phyloP scores from a whole-genome alignment of 2,113 vertebrate genomes.

The Cathartes aura region DNA sequence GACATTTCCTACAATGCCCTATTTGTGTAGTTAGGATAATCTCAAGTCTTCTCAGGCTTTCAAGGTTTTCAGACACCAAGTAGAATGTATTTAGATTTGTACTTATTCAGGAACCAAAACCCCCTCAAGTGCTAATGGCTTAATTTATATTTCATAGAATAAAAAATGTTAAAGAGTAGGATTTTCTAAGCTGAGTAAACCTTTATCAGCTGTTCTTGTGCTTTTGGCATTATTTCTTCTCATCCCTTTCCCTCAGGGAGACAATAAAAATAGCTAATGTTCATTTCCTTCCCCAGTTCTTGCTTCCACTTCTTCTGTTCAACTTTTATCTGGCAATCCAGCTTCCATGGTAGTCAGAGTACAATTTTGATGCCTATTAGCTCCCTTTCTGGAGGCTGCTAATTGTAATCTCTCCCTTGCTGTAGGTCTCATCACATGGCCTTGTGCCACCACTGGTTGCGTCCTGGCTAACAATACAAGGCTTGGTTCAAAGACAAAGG shows the following conservation, averaged over 20 bases:
- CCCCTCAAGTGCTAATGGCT: background rate
- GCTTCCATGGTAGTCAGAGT: background rate
- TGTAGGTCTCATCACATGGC: background rate
- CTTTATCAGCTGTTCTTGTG: slow-evolving; percentile 20
- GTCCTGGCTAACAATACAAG: background rate
- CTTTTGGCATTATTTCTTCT: slow-evolving; percentile 34
- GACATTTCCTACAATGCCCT: background rate
- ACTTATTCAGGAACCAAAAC: slow-evolving; percentile 5
- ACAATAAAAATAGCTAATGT: slow-evolving; percentile 15
- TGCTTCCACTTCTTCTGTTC: background rate
- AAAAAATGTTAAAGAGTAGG: background rate
- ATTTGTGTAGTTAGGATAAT: background rate
- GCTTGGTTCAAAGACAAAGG: background rate
- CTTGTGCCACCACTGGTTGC: background rate
- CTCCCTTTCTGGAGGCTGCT: background rate
- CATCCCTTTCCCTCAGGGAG: background rate
- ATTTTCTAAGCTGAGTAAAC: slow-evolving; percentile 47
- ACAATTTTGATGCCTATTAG: background rate
- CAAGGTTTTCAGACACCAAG: background rate
- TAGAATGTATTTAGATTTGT: background rate
- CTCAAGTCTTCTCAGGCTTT: background rate
- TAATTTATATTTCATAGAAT: slow-evolving; percentile 34
- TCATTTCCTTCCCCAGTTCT: background rate
- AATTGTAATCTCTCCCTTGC: background rate
- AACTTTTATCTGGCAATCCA: background rate